Conservation (phyloP, 2,888 invertebrate species). For the Pecten maximus region DNA sequence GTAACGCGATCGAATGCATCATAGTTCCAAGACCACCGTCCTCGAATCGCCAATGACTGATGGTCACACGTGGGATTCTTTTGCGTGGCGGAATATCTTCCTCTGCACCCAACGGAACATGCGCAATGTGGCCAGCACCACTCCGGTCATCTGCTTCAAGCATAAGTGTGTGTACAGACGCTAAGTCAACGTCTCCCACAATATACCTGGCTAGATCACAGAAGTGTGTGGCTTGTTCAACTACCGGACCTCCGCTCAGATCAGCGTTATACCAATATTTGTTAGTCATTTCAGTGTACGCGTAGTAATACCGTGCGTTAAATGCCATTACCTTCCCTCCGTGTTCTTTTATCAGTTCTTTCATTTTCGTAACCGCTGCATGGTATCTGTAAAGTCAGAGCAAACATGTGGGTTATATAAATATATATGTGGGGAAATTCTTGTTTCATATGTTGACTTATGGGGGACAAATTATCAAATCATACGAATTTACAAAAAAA, state of each 20-base stretch:
- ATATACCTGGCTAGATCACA: slow-evolving; percentile 52
- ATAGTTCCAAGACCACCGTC: slow-evolving; percentile 49
- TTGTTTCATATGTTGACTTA: no score
- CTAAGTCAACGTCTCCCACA: slow-evolving; percentile 49
- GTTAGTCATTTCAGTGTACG: slow-evolving; percentile 51
- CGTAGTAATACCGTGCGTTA: slow-evolving; percentile 54
- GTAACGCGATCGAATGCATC: slow-evolving; percentile 53
- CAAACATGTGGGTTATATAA: no score
- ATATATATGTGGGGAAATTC: no score
- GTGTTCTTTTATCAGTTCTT: slow-evolving; percentile 53
- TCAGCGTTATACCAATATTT: slow-evolving; percentile 55
- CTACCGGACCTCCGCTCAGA: slow-evolving; percentile 55
- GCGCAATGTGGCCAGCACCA: slow-evolving; percentile 49
- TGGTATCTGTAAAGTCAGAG: slow-evolving; percentile 49
- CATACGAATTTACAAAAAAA: no score
- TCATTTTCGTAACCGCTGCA: slow-evolving; percentile 53
- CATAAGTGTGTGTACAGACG: slow-evolving; percentile 45
- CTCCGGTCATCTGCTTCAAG: slow-evolving; percentile 45
- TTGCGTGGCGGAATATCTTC: slow-evolving; percentile 45
- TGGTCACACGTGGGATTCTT: slow-evolving; percentile 52
- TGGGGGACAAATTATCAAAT: no score
- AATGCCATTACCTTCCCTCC: slow-evolving; percentile 55
- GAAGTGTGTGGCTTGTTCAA: slow-evolving; percentile 56
- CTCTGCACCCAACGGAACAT: slow-evolving; percentile 43
- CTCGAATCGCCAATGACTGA: slow-evolving; percentile 54